phyloP scores from a whole-genome alignment of 2,797 vertebrate genomes.

The Enteromius argenteus region DNA sequence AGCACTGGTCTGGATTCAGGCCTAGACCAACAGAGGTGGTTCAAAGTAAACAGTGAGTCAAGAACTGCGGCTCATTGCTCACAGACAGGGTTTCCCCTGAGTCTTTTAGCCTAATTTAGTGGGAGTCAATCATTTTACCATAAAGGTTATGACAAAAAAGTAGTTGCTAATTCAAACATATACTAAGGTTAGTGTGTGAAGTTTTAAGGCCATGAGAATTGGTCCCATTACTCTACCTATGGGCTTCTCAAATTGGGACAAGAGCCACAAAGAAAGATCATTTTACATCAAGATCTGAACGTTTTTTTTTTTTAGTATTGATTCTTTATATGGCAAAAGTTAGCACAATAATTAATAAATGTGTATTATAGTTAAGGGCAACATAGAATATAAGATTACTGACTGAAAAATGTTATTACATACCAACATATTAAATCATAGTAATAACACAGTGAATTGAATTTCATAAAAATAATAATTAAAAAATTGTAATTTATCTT shows the following conservation, averaged over 20 bases:
- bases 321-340: background rate
- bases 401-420: background rate
- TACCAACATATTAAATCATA: background rate
- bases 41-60: conserved; percentile 83
- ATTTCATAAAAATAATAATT: background rate
- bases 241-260: background rate
- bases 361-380: background rate
- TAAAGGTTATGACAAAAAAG: conserved; percentile 58
- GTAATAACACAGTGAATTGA: background rate
- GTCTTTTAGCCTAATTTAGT: conserved; percentile 69
- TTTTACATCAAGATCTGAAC: background rate
- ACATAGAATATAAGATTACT: background rate
- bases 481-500: no score
- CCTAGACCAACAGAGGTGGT: conserved; percentile 78
- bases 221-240: background rate
- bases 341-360: background rate
- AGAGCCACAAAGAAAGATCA: background rate
- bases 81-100: conserved; percentile 64
- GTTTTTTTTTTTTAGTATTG: background rate
- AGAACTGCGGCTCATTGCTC: conserved; percentile 66
- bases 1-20: conserved; percentile 71
- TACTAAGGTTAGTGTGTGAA: conserved; percentile 16
- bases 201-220: background rate
- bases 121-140: conserved; percentile 63
- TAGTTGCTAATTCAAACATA: conserved; percentile 55